A percentile compares a stretch with the other conserved stretches of the same genome.
Conservation (phyloP, 2,797 vertebrate species). For the Channallabes apus region DNA sequence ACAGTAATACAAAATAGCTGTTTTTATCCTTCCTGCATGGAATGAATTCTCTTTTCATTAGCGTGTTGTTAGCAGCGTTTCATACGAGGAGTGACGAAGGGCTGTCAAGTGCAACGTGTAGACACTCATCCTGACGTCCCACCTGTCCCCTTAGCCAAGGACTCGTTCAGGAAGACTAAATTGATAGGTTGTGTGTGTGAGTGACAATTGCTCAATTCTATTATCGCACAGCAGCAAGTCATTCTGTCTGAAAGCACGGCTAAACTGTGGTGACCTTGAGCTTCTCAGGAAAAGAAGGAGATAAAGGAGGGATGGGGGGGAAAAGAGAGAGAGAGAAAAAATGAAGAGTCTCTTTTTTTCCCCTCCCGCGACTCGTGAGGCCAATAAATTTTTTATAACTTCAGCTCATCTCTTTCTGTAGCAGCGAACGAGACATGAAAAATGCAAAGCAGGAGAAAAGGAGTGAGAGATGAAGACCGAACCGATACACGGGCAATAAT, state of each 20-base stretch:
- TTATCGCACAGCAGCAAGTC: conserved; percentile 11
- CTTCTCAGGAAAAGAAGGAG: neutral
- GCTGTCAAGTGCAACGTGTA: neutral
- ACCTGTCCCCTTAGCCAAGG: neutral
- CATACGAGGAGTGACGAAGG: neutral
- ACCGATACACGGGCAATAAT: neutral
- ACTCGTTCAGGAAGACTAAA: conserved; percentile 6
- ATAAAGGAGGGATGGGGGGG: neutral
- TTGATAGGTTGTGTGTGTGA: neutral
- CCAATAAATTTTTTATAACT: conserved; percentile 21
- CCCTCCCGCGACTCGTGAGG: neutral
- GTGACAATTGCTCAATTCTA: conserved; percentile 15
- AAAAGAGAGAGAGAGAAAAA: neutral
- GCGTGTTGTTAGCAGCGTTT: neutral
- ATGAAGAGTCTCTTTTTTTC: neutral
- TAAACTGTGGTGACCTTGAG: conserved; percentile 27
- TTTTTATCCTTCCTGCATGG: neutral
- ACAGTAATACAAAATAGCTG: neutral
- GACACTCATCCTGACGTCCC: neutral
- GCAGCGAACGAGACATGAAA: neutral
- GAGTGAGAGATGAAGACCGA: neutral
- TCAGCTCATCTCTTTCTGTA: conserved; percentile 13
- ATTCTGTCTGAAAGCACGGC: neutral
- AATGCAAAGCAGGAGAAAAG: neutral
- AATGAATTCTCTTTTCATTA: neutral